phyloP scores from a whole-genome alignment of 2,888 invertebrate species.

The Amphipyra berbera region DNA sequence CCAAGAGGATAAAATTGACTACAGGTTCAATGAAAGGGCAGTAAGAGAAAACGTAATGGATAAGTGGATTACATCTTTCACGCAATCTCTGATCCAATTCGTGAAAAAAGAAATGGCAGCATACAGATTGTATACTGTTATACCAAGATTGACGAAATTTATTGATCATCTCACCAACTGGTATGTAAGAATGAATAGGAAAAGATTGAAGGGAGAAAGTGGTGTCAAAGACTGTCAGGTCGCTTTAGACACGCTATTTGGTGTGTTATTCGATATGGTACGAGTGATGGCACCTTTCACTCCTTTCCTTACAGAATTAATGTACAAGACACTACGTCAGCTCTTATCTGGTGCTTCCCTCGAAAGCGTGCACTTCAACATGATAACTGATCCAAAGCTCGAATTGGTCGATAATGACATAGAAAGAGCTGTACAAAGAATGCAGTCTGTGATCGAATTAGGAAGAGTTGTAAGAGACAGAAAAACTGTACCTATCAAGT shows the following conservation, averaged over 20 bases:
- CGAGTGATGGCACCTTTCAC: constrained; percentile 99
- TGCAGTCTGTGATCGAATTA: constrained; percentile 98
- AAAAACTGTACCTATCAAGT: constrained; percentile 98
- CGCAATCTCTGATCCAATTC: constrained; percentile 97
- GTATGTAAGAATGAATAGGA: constrained; percentile 99
- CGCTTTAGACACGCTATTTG: constrained; percentile 96
- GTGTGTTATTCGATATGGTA: constrained; percentile 96
- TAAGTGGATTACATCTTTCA: constrained; percentile 98
- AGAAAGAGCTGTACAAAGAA: constrained; percentile 96
- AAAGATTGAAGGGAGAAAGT: constrained; percentile 97
- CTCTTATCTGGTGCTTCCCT: constrained; percentile 89
- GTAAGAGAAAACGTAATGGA: constrained; percentile 96
- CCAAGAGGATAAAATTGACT: constrained; percentile 90
- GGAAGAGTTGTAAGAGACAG: constrained; percentile 98
- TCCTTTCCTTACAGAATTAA: constrained; percentile 98
- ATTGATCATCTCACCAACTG: constrained; percentile 99
- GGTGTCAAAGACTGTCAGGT: constrained; percentile 94
- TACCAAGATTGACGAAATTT: constrained; percentile 97
- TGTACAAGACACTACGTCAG: constrained; percentile 96
- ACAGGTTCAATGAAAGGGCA: constrained; percentile 89
- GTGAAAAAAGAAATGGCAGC: constrained; percentile 98
- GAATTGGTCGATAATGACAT: constrained; percentile 95
- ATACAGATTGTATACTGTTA: constrained; percentile 98
- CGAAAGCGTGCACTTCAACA: constrained; percentile 97
- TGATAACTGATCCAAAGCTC: constrained; percentile 94